Percentiles rank a stretch among this genome's conserved stretches.
phyloP scores from a whole-genome alignment of 2,888 invertebrate genomes.

The Eupithecia centaureata region DNA sequence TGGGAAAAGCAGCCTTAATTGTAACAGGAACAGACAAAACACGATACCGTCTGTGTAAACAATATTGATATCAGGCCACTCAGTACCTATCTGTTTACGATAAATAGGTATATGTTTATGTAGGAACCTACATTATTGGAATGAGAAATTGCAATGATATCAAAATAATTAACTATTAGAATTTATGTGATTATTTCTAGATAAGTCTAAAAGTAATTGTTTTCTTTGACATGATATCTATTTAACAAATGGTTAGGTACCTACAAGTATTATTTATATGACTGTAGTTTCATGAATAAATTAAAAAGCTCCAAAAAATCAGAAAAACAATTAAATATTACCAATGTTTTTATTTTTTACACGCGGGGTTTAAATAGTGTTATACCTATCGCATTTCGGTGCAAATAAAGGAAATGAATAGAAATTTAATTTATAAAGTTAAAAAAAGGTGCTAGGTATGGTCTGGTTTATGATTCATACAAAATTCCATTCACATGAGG shows the following conservation, averaged over 20 bases:
- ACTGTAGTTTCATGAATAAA: background rate
- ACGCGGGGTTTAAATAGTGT: no score
- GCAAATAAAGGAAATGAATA: no score
- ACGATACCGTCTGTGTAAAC: conserved; percentile 48
- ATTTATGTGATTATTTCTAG: background rate
- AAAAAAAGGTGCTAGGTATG: conserved; percentile 4
- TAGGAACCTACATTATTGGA: background rate
- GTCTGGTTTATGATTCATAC: conserved; percentile 5
- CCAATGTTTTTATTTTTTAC: no score
- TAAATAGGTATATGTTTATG: background rate
- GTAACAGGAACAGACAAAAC: conserved; percentile 46
- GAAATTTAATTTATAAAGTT: background rate
- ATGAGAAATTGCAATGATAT: conserved; percentile 16
- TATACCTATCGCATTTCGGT: no score
- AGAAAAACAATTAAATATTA: no score
- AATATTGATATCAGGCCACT: conserved; percentile 44
- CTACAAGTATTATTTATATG: background rate
- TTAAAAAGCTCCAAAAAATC: no score
- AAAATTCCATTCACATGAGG: conserved; percentile 33
- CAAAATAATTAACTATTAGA: conserved; percentile 9
- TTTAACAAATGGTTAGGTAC: background rate
- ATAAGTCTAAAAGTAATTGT: background rate
- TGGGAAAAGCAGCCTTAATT: no score
- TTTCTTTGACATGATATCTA: background rate
- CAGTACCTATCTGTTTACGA: conserved; percentile 23